Evolutionary conservation across 2,888 invertebrate genomes (phyloP), one percentile per base, ranked within the genome.

Genomic region (Drosophila yooni): DNA sequence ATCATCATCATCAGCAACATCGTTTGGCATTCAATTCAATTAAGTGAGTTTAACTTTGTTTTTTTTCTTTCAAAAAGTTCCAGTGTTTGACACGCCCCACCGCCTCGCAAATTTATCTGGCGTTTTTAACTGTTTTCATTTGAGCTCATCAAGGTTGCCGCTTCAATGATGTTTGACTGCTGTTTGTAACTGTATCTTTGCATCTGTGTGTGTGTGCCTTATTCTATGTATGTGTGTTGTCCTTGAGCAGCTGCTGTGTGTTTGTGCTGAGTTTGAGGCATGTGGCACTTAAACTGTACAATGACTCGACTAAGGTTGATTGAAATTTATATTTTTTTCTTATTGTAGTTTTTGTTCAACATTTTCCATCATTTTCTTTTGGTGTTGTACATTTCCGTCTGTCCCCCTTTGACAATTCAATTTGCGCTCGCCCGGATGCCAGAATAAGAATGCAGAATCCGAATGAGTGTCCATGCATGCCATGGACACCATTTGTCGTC

Each of bases 11-110:
- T 46, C 43, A 43, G 56, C 34, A 13, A 61, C 68, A 52, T 56
- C 63, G 38, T 71, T 69, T 79, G 79, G 54, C 80, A 85, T 86
- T 87, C 85, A 84, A 86, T 86, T 86, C 83, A 86, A 86, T 86
- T 87, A 87, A 79, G 80, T 67, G 76, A 74, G 74, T 65, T 80
- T 46, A 79, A 71, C 64, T 70, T 79, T 62, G 33, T 36, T 36
- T 46, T 15, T 46, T 46, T 21, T 46, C 67, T 50, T 29, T 31
- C 46, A 33, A 18, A 62, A 61, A 54, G 51, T 64, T 74, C 36
- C 29, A 74, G 40, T 27, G 46, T 31, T 18, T 43, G 75, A 31
- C 65, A 51, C 60, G 62, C 56, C 75, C 43, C 36, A 10, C n/a
- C 57, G 33, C 57, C 52, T 68, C 25, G 3, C 2, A 54, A 48